Base-by-base conservation (phyloP, 1,140 invertebrate genomes). In the Drosophila arizonae region DNA sequence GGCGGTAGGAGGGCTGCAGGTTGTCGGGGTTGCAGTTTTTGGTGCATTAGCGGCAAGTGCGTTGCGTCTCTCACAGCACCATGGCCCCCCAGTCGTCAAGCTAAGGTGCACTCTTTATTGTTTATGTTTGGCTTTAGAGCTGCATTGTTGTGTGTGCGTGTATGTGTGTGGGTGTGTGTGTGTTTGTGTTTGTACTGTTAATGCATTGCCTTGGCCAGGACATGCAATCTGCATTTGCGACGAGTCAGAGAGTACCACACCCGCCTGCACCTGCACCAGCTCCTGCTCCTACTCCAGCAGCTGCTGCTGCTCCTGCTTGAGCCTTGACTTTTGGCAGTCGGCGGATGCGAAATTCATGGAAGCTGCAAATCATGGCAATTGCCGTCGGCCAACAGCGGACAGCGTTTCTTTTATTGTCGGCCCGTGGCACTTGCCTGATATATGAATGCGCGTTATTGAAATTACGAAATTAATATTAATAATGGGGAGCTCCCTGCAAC, bases 1-100 rank as follows among this genome's bases (percentile, higher is more conserved):
- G 21, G 21, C 21, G 6, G 28, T 4, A 6, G 43, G 51, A 17
- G 11, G 3, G 36, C 56, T 28, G 21, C 39, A 6, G 48, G 48
- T 51, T 6, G 48, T 6, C 56, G 60, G 64, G 80, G 64, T 45
- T 75, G 72, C 62, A 74, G 74, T 86, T 85, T 85, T 86, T 81
- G 81, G 81, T 78, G 77, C 75, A 85, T 81, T 81, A 85, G 77
- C 81, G 78, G 70, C 64, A 68, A 84, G 80, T 85, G 71, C 77
- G 71, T 81, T 81, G 65, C 74, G 56, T 43, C 55, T n/a, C 10
- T 15, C 28, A 1, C 28, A 5, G 5, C 43, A n/a, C 6, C 30
- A 1, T n/a, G 26, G 4, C 13, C 21, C 60, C 41, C 15, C 3
- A n/a, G 46, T 24, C 63, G 43, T 28, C 41, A 46, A 39, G 54